Base-by-base conservation (phyloP, 2,113 vertebrate genomes). In the Gymnarchus niloticus region DNA sequence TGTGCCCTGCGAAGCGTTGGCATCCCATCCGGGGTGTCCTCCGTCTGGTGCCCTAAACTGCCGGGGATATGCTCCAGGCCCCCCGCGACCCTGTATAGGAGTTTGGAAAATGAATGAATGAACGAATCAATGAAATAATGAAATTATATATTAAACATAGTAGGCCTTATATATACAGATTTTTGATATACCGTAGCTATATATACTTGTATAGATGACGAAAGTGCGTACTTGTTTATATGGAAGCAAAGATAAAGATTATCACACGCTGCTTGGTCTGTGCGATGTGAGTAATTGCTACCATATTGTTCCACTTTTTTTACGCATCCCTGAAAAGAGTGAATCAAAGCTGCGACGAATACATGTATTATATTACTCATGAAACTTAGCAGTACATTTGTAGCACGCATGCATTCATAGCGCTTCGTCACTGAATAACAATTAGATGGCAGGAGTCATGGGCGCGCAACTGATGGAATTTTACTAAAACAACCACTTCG, bases 371-470 rank as follows among this genome's bases (percentile, higher is more conserved):
- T 93, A 93, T 95, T 95, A 94, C 93, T 95, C 94, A 95, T 93
- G 90, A 92, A 90, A 94, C 90, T 94, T 94, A 90, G 83, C 87
- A 89, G 92, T 94, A 92, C 93, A 95, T 94, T 92, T 92, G 92
- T 93, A 92, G 91, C 91, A 88, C 92, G 90, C 93, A 94, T 92
- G 92, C 91, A 91, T 93, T 93, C 93, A 90, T 91, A 90, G 91
- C 91, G 93, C 92, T 88, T 94, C 92, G 92, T 94, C 93, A 95
- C 93, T 92, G 94, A 94, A 94, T 93, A 93, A 93, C 93, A 94
- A 95, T 94, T 93, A 94, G 94, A 93, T 93, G 93, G 92, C 91
- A 91, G 89, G 91, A 81, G 92, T 91, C 91, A 91, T 92, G 91
- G 92, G 91, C 87, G 90, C 84, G 93, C 92, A 92, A 93, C 92